Percentiles rank a stretch among this genome's conserved stretches.
phyloP scores from a whole-genome alignment of 2,113 vertebrate species.

The Himantopus leucocephalus region DNA sequence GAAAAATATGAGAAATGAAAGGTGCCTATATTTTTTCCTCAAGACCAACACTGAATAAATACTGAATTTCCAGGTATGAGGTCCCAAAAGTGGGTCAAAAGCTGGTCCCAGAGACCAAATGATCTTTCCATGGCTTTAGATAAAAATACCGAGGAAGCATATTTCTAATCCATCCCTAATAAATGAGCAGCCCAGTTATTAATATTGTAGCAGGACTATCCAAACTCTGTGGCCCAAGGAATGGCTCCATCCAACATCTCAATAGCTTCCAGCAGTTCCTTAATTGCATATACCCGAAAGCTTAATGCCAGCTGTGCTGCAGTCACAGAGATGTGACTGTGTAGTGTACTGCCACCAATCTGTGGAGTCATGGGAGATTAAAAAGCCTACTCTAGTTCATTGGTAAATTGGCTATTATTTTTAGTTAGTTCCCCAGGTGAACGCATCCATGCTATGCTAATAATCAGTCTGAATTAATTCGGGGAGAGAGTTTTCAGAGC shows the following conservation, averaged over 20 bases:
- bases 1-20: not conserved
- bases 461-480: conserved; percentile 45
- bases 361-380: not conserved
- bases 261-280: not conserved
- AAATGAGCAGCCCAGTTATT: not conserved
- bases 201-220: not conserved
- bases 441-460: not conserved
- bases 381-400: not conserved
- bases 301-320: not conserved
- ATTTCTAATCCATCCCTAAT: not conserved
- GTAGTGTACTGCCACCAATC: not conserved
- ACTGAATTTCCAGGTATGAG: not conserved
- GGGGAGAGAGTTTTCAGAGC: not conserved
- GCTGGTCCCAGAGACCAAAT: not conserved
- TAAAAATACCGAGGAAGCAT: not conserved
- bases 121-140: not conserved
- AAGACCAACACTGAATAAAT: not conserved
- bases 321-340: not conserved
- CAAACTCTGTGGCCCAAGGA: not conserved
- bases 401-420: conserved; percentile 49
- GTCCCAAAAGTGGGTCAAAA: not conserved
- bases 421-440: conserved; percentile 39
- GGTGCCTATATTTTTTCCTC: not conserved
- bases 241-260: not conserved
- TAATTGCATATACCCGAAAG: not conserved